phyloP scores from a whole-genome alignment of 2,113 vertebrate genomes.

The Empidonax alnorum region DNA sequence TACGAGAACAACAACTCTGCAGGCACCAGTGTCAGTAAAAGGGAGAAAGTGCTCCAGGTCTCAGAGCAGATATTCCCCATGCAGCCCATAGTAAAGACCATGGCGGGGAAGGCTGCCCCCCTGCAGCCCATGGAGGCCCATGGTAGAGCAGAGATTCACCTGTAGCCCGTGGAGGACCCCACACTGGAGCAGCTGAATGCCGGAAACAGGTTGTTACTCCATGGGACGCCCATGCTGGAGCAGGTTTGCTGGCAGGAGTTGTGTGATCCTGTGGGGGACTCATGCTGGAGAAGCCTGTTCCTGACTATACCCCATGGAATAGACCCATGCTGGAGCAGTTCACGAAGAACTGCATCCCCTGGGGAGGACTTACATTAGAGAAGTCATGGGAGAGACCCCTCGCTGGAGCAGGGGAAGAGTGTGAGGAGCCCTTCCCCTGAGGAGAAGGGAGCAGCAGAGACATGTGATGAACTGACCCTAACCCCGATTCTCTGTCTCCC shows the following conservation, averaged over 20 bases:
- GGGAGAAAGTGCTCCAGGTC: background rate
- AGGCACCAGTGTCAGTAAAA: background rate
- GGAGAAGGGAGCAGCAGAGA: background rate
- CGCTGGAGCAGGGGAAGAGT: background rate
- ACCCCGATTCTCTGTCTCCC: background rate
- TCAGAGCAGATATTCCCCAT: background rate
- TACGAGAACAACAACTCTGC: background rate
- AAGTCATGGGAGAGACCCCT: background rate
- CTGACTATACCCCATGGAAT: background rate
- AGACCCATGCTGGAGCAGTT: background rate
- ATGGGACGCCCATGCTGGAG: accelerated
- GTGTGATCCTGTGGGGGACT: background rate
- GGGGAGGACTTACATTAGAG: background rate
- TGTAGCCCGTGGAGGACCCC: too few species aligned
- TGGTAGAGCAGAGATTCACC: accelerated
- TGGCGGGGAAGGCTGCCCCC: background rate
- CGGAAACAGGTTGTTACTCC: background rate
- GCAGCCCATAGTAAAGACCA: background rate
- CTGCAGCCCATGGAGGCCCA: background rate
- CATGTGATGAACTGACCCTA: background rate
- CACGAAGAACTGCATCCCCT: background rate
- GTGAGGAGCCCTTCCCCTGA: background rate
- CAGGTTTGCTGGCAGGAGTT: background rate
- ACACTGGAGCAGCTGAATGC: accelerated
- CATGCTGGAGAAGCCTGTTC: background rate